Evolutionary conservation across 2,113 vertebrate genomes (phyloP).

Genomic region (Ancistrus triradiatus): DNA sequence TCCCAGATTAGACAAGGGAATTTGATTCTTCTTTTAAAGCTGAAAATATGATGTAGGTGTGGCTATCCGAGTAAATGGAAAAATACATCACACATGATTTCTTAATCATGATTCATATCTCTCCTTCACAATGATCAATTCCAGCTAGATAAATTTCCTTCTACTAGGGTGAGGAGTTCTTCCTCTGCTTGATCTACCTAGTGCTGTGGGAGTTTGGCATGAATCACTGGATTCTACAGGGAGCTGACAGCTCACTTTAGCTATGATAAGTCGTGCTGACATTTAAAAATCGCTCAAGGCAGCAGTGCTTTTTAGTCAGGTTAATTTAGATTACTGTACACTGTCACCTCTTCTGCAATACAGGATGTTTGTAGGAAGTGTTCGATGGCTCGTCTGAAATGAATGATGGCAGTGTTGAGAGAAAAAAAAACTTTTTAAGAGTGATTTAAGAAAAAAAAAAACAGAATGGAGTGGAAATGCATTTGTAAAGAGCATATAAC

Average conservation of each 20-base stretch:
- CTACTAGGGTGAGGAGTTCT: constrained; percentile 1
- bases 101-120: too few relatives aligned
- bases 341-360: constrained; percentile 51
- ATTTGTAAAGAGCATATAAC: too few relatives aligned
- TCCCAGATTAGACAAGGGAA: too few relatives aligned
- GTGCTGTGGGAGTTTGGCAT: constrained; percentile 45
- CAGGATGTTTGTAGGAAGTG: constrained; percentile 54
- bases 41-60: too few relatives aligned
- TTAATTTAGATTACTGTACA: constrained; percentile 62
- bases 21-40: too few relatives aligned
- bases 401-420: too few relatives aligned
- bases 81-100: too few relatives aligned
- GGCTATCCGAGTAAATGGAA: too few relatives aligned
- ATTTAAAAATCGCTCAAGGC: constrained; percentile 53
- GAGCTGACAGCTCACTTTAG: constrained; percentile 47
- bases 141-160: constrained; percentile 4
- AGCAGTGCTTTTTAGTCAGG: constrained; percentile 54
- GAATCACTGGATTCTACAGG: constrained; percentile 47
- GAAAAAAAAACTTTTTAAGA: too few relatives aligned
- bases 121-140: neutral
- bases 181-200: constrained; percentile 33
- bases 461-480: too few relatives aligned
- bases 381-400: too few relatives aligned
- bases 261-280: constrained; percentile 58
- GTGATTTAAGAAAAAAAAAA: too few relatives aligned